Percentiles rank a stretch among this genome's conserved stretches.
Conservation (phyloP, 2,113 vertebrate genomes). For the Xenopus borealis region DNA sequence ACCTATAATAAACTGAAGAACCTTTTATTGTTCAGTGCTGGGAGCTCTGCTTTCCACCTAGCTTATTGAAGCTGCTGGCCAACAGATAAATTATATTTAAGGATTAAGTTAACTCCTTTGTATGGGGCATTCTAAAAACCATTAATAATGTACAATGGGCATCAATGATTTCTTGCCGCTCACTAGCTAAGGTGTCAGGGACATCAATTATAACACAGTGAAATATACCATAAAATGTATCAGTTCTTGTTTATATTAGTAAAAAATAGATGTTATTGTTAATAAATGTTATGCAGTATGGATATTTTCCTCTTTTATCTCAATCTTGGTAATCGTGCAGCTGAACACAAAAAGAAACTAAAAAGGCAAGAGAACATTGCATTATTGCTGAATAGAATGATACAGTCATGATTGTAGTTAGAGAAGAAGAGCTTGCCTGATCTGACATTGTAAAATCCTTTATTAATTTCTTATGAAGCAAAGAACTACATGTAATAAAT, state of each 20-base stretch:
- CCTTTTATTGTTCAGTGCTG: conserved; percentile 60
- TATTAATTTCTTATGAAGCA: too few species aligned
- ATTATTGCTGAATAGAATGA: too few species aligned
- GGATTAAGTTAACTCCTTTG: conserved; percentile 44
- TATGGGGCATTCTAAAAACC: conserved; percentile 17
- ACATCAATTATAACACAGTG: conserved; percentile 12
- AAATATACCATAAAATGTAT: conserved; percentile 19
- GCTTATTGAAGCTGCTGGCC: conserved; percentile 62
- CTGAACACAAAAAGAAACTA: background rate
- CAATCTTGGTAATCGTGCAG: background rate
- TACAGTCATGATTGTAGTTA: too few species aligned
- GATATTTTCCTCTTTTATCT: conserved; percentile 18
- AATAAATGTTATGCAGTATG: background rate
- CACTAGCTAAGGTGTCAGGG: conserved; percentile 23
- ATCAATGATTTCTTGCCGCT: conserved; percentile 28
- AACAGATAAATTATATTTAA: conserved; percentile 67
- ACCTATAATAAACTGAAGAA: conserved; percentile 58
- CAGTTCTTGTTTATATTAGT: conserved; percentile 17
- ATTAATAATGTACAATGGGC: conserved; percentile 39
- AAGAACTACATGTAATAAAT: too few species aligned
- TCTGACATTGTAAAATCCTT: too few species aligned
- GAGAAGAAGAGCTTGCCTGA: too few species aligned
- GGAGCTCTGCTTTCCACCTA: conserved; percentile 58
- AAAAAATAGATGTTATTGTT: conserved; percentile 15
- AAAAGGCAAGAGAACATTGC: background rate